These are phyloP conservation scores for Dipus sagitta DNA, from an alignment of 2,797 vertebrate species.

Conservation along the genomic window DNA sequence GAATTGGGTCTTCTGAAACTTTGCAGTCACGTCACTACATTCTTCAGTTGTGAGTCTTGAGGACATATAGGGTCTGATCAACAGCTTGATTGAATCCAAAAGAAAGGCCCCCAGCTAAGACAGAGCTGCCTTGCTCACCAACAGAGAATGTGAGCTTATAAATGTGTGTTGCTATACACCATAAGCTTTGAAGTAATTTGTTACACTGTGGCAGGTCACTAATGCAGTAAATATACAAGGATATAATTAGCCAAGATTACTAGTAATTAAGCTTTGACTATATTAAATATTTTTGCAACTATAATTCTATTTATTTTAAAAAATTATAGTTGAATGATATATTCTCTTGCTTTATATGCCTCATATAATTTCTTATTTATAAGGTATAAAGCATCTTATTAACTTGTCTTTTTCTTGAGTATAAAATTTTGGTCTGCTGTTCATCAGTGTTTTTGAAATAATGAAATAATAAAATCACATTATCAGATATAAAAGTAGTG, in stretches of 20 bases:
- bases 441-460: neutral
- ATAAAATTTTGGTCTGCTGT: neutral
- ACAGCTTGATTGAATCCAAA: neutral
- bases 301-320: neutral
- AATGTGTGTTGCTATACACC: neutral
- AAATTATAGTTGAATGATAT: neutral
- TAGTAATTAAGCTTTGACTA: constrained; percentile 7
- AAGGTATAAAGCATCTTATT: neutral
- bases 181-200: neutral
- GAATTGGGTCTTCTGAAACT: neutral
- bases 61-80: neutral
- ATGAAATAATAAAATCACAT: neutral
- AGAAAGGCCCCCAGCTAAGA: neutral
- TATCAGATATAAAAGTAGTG: constrained; percentile 8
- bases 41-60: neutral
- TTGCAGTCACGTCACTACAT: neutral
- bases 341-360: neutral
- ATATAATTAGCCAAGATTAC: neutral
- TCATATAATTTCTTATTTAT: constrained; percentile 4
- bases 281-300: constrained; percentile 9
- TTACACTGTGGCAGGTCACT: neutral
- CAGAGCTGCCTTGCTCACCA: neutral
- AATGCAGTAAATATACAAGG: neutral
- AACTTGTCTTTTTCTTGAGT: neutral
- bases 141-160: neutral